Evolutionary conservation across 2,888 invertebrate species (phyloP), one percentile per base, ranked within the genome.

Genomic region (Crioceris asparagi): DNA sequence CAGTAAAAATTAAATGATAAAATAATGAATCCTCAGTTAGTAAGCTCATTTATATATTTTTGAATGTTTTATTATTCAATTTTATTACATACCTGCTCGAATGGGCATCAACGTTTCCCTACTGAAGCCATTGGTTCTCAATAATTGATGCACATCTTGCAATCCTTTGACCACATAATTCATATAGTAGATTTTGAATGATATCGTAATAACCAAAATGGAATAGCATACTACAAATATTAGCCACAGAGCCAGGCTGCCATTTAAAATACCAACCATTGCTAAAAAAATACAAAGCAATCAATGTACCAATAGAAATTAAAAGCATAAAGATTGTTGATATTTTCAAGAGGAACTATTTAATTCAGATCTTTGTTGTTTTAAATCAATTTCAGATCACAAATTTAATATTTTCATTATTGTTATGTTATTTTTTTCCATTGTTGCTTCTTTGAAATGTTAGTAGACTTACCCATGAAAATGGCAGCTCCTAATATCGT

Each of bases 401-500:
- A n/a, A n/a, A n/a, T n/a, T n/a, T n/a, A n/a, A n/a, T n/a, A n/a
- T n/a, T n/a, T n/a, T n/a, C n/a, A n/a, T n/a, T n/a, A n/a, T n/a
- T n/a, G n/a, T n/a, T n/a, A n/a, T n/a, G n/a, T n/a, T n/a, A n/a
- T n/a, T n/a, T n/a, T n/a, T n/a, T n/a, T n/a, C n/a, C n/a, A n/a
- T n/a, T n/a, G n/a, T 10, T 21, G 6, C 21, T 21, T 21, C 10
- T 10, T 10, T 21, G 21, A 21, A 21, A 21, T 21, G 6, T 18
- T 4, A 2, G 27, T 4, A 17, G 21, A 57, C 68, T 64, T 48
- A 68, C 77, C 77, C 18, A 83, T 60, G 27, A 79, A 72, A 58
- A 86, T 84, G 27, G 83, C 74, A 15, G 79, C 65, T 1, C 86
- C 79, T 6, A 90, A 67, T 17, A 83, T 71, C 42, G 82, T 73